Percentiles rank a stretch among this genome's conserved stretches.
Conservation (phyloP, 2,113 vertebrate genomes). For the Casuarius casuarius region DNA sequence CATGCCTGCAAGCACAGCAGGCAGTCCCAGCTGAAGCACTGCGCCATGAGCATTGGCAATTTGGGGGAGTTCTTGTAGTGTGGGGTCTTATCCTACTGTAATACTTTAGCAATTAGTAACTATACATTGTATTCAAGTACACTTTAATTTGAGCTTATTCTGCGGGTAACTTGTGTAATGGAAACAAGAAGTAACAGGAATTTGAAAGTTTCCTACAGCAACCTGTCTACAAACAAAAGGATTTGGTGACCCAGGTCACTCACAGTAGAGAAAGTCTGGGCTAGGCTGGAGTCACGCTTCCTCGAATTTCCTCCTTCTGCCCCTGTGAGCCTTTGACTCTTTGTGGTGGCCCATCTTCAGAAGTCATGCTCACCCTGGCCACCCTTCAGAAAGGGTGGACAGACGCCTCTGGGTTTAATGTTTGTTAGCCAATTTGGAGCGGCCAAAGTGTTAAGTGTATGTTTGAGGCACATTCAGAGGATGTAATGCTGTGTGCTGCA, state of each 20-base stretch:
- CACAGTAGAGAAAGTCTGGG: not conserved
- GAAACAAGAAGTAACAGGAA: not conserved
- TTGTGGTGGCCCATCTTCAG: not conserved
- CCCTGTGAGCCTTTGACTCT: not conserved
- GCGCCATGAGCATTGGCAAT: accelerated
- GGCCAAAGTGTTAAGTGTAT: not conserved
- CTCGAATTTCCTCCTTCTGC: not conserved
- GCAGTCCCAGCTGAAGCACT: not conserved
- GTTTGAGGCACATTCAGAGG: too few species aligned
- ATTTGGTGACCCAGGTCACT: not conserved
- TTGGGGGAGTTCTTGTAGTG: not conserved
- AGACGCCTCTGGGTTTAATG: not conserved
- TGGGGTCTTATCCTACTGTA: not conserved
- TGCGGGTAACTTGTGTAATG: not conserved
- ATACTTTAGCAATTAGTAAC: not conserved
- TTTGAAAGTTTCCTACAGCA: not conserved
- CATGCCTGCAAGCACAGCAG: not conserved
- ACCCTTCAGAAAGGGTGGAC: not conserved
- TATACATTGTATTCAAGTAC: not conserved
- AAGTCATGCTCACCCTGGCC: accelerated
- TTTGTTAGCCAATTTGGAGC: not conserved
- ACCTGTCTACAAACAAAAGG: not conserved
- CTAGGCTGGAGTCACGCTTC: not conserved
- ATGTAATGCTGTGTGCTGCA: not conserved
- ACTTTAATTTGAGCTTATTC: not conserved